Evolutionary conservation across 2,113 vertebrate genomes (phyloP).

Genomic region (Falcunculus frontatus): DNA sequence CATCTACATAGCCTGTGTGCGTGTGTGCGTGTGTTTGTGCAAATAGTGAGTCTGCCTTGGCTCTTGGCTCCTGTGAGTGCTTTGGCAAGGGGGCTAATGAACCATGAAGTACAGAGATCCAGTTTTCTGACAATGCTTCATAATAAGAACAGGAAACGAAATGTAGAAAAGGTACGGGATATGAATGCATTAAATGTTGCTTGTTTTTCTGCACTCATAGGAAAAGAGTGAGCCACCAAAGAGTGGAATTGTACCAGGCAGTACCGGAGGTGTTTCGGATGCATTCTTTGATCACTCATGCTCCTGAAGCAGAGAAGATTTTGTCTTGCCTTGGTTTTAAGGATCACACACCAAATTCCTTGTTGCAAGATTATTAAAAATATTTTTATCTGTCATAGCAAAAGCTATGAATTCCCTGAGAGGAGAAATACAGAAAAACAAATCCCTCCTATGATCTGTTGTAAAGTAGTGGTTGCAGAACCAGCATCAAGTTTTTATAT

Average conservation of each 20-base stretch:
- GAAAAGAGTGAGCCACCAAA: not conserved
- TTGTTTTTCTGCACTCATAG: not conserved
- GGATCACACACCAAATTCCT: not conserved
- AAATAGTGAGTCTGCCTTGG: not conserved
- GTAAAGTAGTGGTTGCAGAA: not conserved
- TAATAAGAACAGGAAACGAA: not conserved
- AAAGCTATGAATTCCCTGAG: not conserved
- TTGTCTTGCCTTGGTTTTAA: not conserved
- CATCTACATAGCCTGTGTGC: not conserved
- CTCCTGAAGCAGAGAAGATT: not conserved
- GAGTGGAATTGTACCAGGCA: not conserved
- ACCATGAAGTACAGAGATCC: not conserved
- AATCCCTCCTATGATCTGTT: not conserved
- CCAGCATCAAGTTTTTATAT: not conserved
- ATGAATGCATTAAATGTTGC: not conserved
- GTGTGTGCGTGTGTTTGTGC: not conserved
- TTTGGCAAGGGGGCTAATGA: not conserved
- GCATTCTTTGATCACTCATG: not conserved
- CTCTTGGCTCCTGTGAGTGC: not conserved
- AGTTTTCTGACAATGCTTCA: not conserved
- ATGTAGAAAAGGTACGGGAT: not conserved
- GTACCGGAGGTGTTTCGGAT: not conserved
- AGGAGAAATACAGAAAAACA: not conserved
- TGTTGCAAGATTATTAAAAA: slow-evolving; percentile 30
- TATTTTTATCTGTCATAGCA: slow-evolving; percentile 46